Evolutionary conservation across 2,797 vertebrate genomes (phyloP), one percentile per base, ranked within the genome.

Genomic region (Alectoris magna): DNA sequence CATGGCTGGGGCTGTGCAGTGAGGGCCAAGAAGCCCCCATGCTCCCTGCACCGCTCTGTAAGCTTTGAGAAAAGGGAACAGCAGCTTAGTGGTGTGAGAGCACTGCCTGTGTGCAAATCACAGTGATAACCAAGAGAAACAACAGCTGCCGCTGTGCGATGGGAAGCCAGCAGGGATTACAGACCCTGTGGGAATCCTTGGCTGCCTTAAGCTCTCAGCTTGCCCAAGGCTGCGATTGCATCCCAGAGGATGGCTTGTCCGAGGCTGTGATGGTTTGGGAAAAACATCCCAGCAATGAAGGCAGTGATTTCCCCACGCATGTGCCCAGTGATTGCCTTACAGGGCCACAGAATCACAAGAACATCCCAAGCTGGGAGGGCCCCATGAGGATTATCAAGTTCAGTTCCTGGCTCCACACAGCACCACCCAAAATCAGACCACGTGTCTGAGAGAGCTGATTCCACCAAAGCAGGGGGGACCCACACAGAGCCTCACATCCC

Each of bases 1-100:
- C 1, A 3, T 13, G 55, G 10, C 34, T n/a, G 48, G 56, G 36
- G 46, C 87, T 60, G 90, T 69, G 31, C 31, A 11, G 9, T 1
- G 8, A 49, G 34, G 62, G 43, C 22, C 46, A 51, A 58, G 48
- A 38, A 51, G 41, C 26, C 39, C 51, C 4, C 5, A 7, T 13
- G 11, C 58, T 85, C 81, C 58, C 51, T 58, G 18, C 56, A 58
- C 64, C 4, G 1, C 21, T 41, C 38, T 12, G 31, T 15, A 22
- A 5, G 4, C 29, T 43, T 29, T 1, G 11, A 27, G 75, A 55
- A 41, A 44, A 76, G 3, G 11, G 29, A 38, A 34, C 3, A 19
- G 64, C 39, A 7, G 15, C 3, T 11, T 8, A 14, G 14, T 0
- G 4, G 41, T 2, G 16, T 4, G 56, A 60, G 12, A 46, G 22